Conservation (phyloP, 1,140 invertebrate genomes). For the Aphelinus certus region DNA sequence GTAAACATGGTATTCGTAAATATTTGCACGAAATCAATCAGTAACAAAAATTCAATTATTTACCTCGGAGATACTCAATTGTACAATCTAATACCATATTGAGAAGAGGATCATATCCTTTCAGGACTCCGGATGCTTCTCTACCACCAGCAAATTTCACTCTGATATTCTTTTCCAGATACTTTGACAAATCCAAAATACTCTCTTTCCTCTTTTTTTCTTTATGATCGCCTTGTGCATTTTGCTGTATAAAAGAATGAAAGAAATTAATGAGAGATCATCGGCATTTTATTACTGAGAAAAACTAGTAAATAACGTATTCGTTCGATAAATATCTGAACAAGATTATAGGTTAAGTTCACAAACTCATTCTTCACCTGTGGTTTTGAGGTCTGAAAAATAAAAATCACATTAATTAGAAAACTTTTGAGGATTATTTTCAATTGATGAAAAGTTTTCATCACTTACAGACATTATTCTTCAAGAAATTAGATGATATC, state of each 20-base stretch:
- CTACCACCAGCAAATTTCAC: constrained; percentile 98
- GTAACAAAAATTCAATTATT: constrained; percentile 12
- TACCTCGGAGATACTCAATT: constrained; percentile 92
- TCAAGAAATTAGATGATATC: too few relatives aligned
- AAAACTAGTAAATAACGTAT: background rate
- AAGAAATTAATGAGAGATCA: constrained; percentile 6
- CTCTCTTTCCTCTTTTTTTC: constrained; percentile 98
- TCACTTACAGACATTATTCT: constrained; percentile 31
- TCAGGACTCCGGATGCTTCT: constrained; percentile 95
- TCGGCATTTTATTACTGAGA: constrained; percentile 1
- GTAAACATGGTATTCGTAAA: constrained; percentile 40
- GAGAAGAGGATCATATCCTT: constrained; percentile 96
- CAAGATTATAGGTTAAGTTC: constrained; percentile 40
- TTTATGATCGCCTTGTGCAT: constrained; percentile 73
- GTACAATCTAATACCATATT: constrained; percentile 98
- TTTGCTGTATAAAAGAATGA: constrained; percentile 29
- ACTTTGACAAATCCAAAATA: constrained; percentile 96
- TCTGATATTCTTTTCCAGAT: constrained; percentile 95
- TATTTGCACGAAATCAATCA: constrained; percentile 24
- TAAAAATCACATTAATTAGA: background rate
- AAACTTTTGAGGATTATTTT: background rate
- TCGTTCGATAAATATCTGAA: too few relatives aligned
- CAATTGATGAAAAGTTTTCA: background rate
- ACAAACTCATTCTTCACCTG: background rate
- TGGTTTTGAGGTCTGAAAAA: constrained; percentile 26